Conservation (phyloP, 1,140 invertebrate species). For the Forficula auricularia region DNA sequence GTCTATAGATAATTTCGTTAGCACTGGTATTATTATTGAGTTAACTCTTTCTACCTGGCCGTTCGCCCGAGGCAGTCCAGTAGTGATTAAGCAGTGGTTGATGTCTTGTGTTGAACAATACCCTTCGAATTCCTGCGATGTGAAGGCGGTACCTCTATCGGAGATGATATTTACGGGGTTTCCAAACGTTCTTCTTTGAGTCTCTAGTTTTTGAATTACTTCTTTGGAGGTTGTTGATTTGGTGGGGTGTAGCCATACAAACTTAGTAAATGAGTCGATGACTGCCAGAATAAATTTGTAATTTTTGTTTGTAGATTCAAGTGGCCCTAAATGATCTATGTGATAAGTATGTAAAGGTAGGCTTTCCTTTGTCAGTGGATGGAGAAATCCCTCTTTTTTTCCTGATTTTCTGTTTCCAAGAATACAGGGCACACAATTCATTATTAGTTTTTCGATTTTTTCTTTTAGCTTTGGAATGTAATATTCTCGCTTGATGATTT, state of each 20-base stretch:
- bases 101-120: conserved; percentile 12
- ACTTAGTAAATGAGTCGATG: conserved; percentile 20
- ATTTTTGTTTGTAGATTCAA: conserved; percentile 13
- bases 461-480: no score
- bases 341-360: conserved; percentile 18
- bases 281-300: conserved; percentile 17
- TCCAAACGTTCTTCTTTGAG: conserved; percentile 14
- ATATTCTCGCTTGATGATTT: no score
- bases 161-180: no score
- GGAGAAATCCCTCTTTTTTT: conserved; percentile 15
- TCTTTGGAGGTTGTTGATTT: conserved; percentile 14
- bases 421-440: no score
- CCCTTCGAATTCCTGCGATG: no score
- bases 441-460: not conserved
- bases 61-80: conserved; percentile 18
- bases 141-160: no score
- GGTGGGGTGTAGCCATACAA: conserved; percentile 13
- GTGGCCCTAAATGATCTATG: conserved; percentile 19
- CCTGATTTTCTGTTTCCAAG: conserved; percentile 7
- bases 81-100: conserved; percentile 15
- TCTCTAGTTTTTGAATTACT: conserved; percentile 13
- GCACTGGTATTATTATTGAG: conserved; percentile 16
- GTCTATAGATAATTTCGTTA: conserved; percentile 12
- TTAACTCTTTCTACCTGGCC: conserved; percentile 21
- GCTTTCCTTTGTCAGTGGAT: conserved; percentile 16